Conservation (phyloP, 2,113 vertebrate species). For the Helogale parvula region DNA sequence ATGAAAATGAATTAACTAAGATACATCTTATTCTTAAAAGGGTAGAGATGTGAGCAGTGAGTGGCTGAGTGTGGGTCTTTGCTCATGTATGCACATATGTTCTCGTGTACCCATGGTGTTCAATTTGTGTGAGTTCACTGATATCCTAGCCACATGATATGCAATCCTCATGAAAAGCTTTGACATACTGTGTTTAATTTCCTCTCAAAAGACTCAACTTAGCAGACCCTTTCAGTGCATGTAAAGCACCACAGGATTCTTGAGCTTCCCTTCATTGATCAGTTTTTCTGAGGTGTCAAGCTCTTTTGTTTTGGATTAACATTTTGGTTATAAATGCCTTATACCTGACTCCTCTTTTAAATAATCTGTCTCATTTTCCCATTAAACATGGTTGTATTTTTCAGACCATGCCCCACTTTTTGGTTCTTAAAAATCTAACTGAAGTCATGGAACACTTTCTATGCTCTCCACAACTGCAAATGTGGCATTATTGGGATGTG, state of each 20-base stretch:
- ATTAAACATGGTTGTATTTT: slow-evolving; percentile 16
- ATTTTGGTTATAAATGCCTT: neutral
- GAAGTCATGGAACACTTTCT: neutral
- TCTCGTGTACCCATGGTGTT: neutral
- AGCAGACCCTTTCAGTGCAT: neutral
- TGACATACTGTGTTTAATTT: neutral
- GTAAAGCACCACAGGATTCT: neutral
- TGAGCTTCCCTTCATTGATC: neutral
- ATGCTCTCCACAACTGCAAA: neutral
- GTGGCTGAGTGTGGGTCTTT: neutral
- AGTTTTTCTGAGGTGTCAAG: neutral
- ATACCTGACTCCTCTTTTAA: neutral
- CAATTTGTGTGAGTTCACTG: neutral
- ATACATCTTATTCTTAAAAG: neutral
- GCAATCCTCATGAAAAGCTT: neutral
- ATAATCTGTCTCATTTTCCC: neutral
- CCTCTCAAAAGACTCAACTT: neutral
- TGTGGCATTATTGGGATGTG: neutral
- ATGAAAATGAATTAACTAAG: slow-evolving; percentile 29
- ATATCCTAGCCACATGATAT: neutral
- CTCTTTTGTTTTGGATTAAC: neutral
- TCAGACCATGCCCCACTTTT: neutral
- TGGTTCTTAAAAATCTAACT: neutral
- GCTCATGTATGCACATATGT: rapidly evolving
- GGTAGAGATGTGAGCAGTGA: neutral